These are phyloP conservation scores for Rhynchonycteris naso DNA, from an alignment of 2,797 vertebrate species.

Conservation along the genomic window DNA sequence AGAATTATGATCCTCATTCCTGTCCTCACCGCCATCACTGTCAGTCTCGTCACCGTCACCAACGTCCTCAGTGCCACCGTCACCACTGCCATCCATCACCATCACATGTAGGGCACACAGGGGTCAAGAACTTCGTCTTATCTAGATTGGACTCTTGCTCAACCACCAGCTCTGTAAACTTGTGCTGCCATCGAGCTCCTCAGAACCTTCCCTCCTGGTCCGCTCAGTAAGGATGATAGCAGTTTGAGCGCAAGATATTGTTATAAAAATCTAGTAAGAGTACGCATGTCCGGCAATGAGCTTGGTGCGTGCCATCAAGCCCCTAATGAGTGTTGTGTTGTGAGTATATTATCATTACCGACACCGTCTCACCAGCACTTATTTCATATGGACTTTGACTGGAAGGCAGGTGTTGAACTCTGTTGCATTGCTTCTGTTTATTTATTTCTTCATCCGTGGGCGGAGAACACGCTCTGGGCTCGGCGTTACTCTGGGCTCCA, in stretches of 20 bases:
- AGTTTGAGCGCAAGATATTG: background rate
- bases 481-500: background rate
- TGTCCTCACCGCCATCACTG: rapidly evolving
- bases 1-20: rapidly evolving
- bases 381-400: background rate
- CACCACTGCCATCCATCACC: background rate
- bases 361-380: background rate
- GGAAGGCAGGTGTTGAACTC: background rate
- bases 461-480: background rate
- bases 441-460: too few relatives aligned
- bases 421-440: background rate
- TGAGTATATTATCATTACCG: too few relatives aligned
- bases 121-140: background rate
- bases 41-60: background rate
- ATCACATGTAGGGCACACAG: background rate
- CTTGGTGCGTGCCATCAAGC: too few relatives aligned
- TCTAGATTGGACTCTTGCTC: background rate
- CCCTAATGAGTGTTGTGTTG: background rate
- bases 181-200: background rate
- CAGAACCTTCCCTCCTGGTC: background rate
- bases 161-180: background rate
- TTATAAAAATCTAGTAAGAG: background rate
- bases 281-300: background rate
- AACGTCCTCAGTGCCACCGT: background rate
- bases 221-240: background rate